Evolutionary conservation across 2,888 invertebrate species (phyloP), one percentile per base, ranked within the genome.

Genomic region (Emmelina monodactyla): DNA sequence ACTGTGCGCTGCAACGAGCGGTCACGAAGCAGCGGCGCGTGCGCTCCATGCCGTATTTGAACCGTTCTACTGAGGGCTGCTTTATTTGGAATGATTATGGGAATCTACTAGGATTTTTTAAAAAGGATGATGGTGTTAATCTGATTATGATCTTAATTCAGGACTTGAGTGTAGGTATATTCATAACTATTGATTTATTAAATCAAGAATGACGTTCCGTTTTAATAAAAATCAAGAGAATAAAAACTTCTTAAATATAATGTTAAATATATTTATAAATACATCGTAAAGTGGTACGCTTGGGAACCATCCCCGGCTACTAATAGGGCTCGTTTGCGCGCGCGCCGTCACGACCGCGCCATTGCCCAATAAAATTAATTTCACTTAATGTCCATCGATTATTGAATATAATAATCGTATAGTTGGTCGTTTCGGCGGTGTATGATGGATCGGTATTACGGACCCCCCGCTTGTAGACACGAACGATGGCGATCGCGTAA

Each of bases 341-440:
- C 67, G 61, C 69, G 63, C 68, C 65, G 58, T 62, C 73, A 72
- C 70, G 72, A 71, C 56, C 45, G 57, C 50, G 55, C 62, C 61
- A 66, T 78, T 75, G 70, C 66, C 65, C 69, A 66, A 76, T 72
- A 70, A 73, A 73, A 78, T 78, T 76, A 75, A 78, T 78, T 76
- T 75, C 68, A 70, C 66, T 76, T 75, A 76, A 72, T 72, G 66
- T 63, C 64, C 68, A 72, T 75, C 69, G 69, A 71, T 73, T 73
- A 75, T 68, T 64, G 63, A 64, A 66, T 64, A 66, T 66, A 68
- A 68, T 72, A 70, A 71, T 72, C 63, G 65, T 70, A 69, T 60
- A 62, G 69, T 68, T 58, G 46, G 56, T 52, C 58, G 57, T 63
- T 72, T 71, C 59, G 69, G 65, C 55, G 55, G 55, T n/a, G 61